Base-by-base conservation (phyloP, 2,888 invertebrate genomes). In the Ophraella communa region DNA sequence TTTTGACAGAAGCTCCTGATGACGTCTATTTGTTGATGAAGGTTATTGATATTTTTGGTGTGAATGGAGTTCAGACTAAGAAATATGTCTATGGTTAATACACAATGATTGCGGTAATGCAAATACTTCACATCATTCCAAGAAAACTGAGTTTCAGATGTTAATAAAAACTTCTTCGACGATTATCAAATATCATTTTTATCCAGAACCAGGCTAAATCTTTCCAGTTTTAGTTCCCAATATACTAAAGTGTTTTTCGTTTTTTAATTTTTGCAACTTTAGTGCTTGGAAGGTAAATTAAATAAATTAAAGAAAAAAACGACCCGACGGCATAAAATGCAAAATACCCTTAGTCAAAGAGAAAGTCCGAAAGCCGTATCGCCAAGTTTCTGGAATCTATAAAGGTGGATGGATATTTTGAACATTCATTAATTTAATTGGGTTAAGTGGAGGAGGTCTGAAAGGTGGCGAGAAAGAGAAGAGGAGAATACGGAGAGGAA, bases 401-500 rank as follows among this genome's bases (percentile, higher is more conserved):
- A 44, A 60, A 60, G 52, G 59, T 60, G 52, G 73, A 73, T 73
- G 68, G 72, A 73, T 72, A 75, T 73, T 74, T 76, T 73, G 69
- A 75, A 72, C 73, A 73, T 76, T 76, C 77, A 76, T 78, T 78
- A 77, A 77, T 76, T 77, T 77, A 78, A 78, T 78, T 78, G 78
- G 77, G 77, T 76, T 76, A 78, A 77, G 76, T 75, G 73, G 74
- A 74, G 75, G 75, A 74, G 75, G 75, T 73, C 74, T 74, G 72
- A 74, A 71, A 74, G 74, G 73, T 71, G 71, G 71, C 66, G 52
- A 45, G 23, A 30, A 18, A 30, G 33, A 30, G 42, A 62, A 47
- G 49, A 14, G 57, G 51, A 62, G 55, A 24, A 33, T 14, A 21
- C n/a, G 27, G n/a, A n/a, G n/a, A n/a, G n/a, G n/a, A n/a, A n/a